Percentiles rank a stretch among this genome's conserved stretches.
Conservation (phyloP, 2,113 vertebrate species). For the Rhipidura dahli region DNA sequence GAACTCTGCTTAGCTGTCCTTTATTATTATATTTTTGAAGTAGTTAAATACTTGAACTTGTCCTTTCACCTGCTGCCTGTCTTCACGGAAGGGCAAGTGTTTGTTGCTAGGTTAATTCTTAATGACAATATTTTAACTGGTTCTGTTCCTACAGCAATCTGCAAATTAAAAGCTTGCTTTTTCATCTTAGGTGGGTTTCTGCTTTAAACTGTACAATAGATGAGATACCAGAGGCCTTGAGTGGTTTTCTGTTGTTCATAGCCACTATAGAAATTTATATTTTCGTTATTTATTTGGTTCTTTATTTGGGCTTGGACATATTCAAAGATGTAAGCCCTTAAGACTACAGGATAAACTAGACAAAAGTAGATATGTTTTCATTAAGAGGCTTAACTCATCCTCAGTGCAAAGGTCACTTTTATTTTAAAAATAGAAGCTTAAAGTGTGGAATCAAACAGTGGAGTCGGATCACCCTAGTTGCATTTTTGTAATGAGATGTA, state of each 20-base stretch:
- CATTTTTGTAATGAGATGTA: background rate
- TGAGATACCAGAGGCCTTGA: background rate
- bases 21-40: background rate
- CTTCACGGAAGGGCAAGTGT: background rate
- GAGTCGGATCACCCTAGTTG: background rate
- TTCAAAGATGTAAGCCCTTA: conserved; percentile 52
- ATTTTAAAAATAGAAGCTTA: conserved; percentile 58
- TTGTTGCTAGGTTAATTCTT: background rate
- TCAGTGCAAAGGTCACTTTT: conserved; percentile 47
- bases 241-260: background rate
- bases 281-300: conserved; percentile 35
- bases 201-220: background rate
- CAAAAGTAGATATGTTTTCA: conserved; percentile 51
- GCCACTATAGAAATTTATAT: background rate
- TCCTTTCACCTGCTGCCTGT: background rate
- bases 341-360: conserved; percentile 55
- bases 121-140: background rate
- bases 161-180: background rate
- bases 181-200: background rate
- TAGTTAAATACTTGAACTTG: background rate
- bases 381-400: conserved; percentile 55
- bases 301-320: conserved; percentile 37
- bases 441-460: background rate
- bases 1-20: background rate
- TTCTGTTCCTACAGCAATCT: background rate